phyloP scores from a whole-genome alignment of 2,888 invertebrate genomes.

The Acrocyrtus sp. region DNA sequence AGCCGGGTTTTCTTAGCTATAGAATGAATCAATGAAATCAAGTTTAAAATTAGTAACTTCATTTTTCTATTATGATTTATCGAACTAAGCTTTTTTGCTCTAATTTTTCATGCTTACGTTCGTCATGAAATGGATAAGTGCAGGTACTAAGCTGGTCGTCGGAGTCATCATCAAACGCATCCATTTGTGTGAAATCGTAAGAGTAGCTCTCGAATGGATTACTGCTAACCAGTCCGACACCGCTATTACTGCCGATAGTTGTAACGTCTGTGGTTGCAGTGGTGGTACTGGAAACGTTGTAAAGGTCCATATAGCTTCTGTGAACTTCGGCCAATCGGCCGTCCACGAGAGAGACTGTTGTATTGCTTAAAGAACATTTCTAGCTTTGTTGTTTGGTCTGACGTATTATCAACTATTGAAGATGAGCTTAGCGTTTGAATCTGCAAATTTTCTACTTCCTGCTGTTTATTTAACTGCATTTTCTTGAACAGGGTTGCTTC shows the following conservation, averaged over 20 bases:
- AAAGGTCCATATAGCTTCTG: conserved; percentile 61
- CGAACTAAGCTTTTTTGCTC: too few species aligned
- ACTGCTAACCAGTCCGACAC: too few species aligned
- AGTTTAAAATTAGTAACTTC: conserved; percentile 2
- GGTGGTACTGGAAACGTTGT: conserved; percentile 49
- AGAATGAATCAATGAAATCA: too few species aligned
- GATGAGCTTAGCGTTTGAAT: conserved; percentile 40
- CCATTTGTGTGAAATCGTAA: conserved; percentile 38
- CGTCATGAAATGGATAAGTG: conserved; percentile 51
- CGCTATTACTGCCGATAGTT: neutral
- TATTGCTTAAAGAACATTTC: conserved; percentile 39
- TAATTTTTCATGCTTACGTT: conserved; percentile 29
- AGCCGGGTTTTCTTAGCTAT: conserved; percentile 48
- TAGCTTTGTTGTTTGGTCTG: conserved; percentile 19
- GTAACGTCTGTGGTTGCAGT: neutral
- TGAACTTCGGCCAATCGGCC: conserved; percentile 52
- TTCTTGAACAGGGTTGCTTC: neutral
- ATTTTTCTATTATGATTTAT: neutral
- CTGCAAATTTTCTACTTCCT: conserved; percentile 42
- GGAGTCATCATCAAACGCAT: conserved; percentile 58
- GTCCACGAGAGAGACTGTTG: conserved; percentile 28
- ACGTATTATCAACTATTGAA: conserved; percentile 25
- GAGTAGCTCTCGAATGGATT: conserved; percentile 14
- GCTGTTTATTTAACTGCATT: neutral
- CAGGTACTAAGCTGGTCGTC: conserved; percentile 55